Percentiles rank a stretch among this genome's conserved stretches.
Conservation (phyloP, 2,797 vertebrate genomes). For the Pelochelys cantorii region DNA sequence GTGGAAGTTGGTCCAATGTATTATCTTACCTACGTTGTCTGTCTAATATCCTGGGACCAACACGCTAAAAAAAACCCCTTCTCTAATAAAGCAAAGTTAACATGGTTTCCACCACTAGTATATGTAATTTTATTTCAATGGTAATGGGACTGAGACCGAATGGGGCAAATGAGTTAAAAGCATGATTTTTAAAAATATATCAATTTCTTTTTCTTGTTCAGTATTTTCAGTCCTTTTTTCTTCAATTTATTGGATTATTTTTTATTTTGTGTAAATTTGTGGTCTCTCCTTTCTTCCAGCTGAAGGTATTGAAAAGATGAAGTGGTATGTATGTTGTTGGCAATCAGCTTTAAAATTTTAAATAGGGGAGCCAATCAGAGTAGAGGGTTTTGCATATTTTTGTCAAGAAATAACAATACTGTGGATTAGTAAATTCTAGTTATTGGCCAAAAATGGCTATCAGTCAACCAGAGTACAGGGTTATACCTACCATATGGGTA, state of each 20-base stretch:
- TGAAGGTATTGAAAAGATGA: not conserved
- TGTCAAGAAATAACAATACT: not conserved
- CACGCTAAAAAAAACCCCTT: not conserved
- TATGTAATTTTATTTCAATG: not conserved
- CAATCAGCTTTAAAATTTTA: conserved; percentile 1
- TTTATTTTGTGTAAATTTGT: not conserved
- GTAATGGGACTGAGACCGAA: not conserved
- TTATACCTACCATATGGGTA: not conserved
- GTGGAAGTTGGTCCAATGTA: not conserved
- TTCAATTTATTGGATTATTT: not conserved
- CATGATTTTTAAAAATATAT: not conserved
- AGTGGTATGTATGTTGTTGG: not conserved
- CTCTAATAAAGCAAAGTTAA: not conserved
- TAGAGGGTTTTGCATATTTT: not conserved
- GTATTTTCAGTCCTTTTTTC: not conserved
- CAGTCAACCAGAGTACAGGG: accelerated
- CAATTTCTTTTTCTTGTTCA: not conserved
- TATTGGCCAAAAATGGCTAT: not conserved
- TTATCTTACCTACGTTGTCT: not conserved
- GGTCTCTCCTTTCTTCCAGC: not conserved
- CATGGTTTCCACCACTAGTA: not conserved
- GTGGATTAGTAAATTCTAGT: not conserved
- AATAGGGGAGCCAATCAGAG: not conserved
- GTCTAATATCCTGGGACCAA: not conserved
- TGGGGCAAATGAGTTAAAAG: not conserved